Evolutionary conservation across 2,797 vertebrate genomes (phyloP), one percentile per base, ranked within the genome.

Genomic region (Myripristis murdjan): DNA sequence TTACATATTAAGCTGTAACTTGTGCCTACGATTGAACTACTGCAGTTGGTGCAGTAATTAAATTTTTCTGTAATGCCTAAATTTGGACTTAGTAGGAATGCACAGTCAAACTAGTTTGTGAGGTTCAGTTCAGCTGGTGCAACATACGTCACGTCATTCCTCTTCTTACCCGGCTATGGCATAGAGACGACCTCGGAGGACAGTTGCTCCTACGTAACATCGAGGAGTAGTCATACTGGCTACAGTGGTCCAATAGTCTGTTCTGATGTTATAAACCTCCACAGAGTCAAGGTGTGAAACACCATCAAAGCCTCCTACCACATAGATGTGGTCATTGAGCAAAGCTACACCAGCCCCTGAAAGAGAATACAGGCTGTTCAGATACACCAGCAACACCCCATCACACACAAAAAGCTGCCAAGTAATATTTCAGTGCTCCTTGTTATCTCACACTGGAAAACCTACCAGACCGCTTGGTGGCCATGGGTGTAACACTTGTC

Each of bases 401-500:
- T 15, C 22, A 55, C 12, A 39, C 16, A 11, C 10, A 16, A 16
- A 4, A 41, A 6, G 8, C 10, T 2, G 2, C 0, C 10, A 2
- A 26, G 2, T 11, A 11, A 59, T 1, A 1, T 14, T 8, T 16
- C 0, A 6, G 35, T 26, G 37, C 10, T 3, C 1, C 11, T 12
- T 2, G n/a, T 47, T 47, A n/a, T 58, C 10, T 54, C 7, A 28
- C 20, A 5, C 14, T 41, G 61, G 39, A 39, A 48, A 51, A 67
- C 92, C 83, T 67, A 99, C 98, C 98, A 81, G 98, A 99, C 46
- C 97, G 96, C 81, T 99, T 99, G 16, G 97, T 99, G 85, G 97
- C 97, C 98, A 99, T 99, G 1, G 97, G 98, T 0, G 97, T 99
- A 43, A 99, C 97, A 2, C 96, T 98, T 5, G 98, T 97, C 98